These are phyloP conservation scores for Amblyteles armatorius DNA, from an alignment of 2,888 invertebrate genomes.

Conservation along the genomic window DNA sequence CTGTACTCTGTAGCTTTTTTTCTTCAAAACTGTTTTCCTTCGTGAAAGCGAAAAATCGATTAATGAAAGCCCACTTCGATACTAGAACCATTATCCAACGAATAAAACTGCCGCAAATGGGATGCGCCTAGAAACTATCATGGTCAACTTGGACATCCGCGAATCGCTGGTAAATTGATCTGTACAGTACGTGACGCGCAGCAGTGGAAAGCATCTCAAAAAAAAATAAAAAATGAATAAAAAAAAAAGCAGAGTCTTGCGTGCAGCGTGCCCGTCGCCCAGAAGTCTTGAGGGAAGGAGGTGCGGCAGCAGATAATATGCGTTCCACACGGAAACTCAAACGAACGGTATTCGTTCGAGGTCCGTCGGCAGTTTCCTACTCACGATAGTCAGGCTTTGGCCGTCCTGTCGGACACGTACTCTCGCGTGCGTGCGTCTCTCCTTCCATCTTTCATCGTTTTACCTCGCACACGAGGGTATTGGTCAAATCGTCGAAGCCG, in stretches of 20 bases:
- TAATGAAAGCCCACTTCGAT: not conserved
- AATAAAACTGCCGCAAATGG: not conserved
- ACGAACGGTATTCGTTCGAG: conserved; percentile 52
- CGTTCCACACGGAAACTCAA: conserved; percentile 67
- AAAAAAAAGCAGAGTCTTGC: conserved; percentile 6
- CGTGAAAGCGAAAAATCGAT: no score
- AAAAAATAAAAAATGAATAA: not conserved
- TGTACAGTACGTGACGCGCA: not conserved
- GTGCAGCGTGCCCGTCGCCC: not conserved
- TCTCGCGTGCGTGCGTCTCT: conserved; percentile 50
- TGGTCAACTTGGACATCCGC: not conserved
- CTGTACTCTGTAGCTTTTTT: no score
- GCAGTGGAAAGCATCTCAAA: not conserved
- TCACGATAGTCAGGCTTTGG: conserved; percentile 44
- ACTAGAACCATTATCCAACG: not conserved
- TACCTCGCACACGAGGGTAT: conserved; percentile 14
- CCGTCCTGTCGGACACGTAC: conserved; percentile 48
- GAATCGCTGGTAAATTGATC: conserved; percentile 10
- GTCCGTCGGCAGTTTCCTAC: conserved; percentile 55
- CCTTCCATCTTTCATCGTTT: conserved; percentile 42
- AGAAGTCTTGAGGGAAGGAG: conserved; percentile 19
- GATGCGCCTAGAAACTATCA: not conserved
- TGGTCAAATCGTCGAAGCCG: conserved; percentile 50
- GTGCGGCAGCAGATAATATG: conserved; percentile 62
- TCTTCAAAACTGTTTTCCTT: no score